Conservation (phyloP, 2,888 invertebrate species). For the Heteromurus nitidus region DNA sequence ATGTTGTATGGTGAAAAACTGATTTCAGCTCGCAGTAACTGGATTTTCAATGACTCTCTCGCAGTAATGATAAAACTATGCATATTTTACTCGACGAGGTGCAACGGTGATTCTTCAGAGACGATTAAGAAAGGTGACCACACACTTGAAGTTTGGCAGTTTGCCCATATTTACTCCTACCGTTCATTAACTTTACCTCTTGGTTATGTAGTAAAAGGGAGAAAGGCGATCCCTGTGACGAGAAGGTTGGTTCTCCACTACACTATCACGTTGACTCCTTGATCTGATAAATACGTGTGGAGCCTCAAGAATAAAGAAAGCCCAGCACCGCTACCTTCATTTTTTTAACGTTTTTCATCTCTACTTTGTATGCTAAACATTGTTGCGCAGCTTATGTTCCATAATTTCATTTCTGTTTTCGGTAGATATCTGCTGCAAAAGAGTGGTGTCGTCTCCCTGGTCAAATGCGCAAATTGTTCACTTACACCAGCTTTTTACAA, state of each 20-base stretch:
- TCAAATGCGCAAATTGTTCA: constrained; percentile 12
- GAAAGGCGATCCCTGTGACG: not conserved
- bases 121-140: constrained; percentile 53
- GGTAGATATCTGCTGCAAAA: constrained; percentile 15
- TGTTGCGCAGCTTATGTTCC: constrained; percentile 4
- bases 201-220: constrained; percentile 6
- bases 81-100: constrained; percentile 16
- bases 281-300: too few relatives aligned
- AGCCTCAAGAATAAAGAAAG: not conserved
- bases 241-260: too few relatives aligned
- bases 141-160: constrained; percentile 39
- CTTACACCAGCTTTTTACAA: constrained; percentile 18
- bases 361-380: not conserved
- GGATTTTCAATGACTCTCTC: constrained; percentile 30
- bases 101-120: constrained; percentile 47
- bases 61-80: constrained; percentile 22
- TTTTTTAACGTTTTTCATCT: not conserved
- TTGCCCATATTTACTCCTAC: constrained; percentile 37
- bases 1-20: constrained; percentile 25
- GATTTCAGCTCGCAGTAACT: constrained; percentile 42
- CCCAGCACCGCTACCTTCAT: not conserved
- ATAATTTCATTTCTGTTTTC: not conserved
- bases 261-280: constrained; percentile 2
- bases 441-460: too few relatives aligned
- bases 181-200: constrained; percentile 39